phyloP scores from a whole-genome alignment of 2,888 invertebrate genomes.

The Pyrgus malvae region DNA sequence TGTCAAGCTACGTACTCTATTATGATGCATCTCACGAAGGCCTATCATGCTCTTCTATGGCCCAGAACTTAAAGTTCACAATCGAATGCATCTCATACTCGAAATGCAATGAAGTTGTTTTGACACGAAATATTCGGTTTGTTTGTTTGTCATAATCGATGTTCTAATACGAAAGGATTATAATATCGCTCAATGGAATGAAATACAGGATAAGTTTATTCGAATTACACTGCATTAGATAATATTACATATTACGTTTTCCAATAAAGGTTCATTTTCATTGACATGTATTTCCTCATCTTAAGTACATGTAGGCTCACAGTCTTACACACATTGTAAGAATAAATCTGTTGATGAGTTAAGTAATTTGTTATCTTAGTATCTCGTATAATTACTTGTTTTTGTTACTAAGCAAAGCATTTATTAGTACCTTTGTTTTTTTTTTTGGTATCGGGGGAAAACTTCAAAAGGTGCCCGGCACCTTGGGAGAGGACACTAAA shows the following conservation, averaged over 20 bases:
- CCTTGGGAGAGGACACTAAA: no score
- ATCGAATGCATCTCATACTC: not conserved
- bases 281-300: no score
- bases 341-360: no score
- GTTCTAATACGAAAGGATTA: not conserved
- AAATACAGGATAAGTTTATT: not conserved
- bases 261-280: no score
- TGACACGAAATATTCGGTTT: constrained; percentile 35
- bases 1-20: constrained; percentile 39
- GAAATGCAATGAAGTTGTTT: constrained; percentile 24
- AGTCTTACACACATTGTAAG: no score
- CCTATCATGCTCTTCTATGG: constrained; percentile 15
- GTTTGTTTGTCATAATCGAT: constrained; percentile 5
- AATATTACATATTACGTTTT: not conserved
- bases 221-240: not conserved
- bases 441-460: no score
- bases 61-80: not conserved
- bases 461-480: no score
- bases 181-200: not conserved
- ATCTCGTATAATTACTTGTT: no score
- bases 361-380: no score
- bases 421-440: no score
- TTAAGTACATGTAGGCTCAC: no score
- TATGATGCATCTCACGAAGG: constrained; percentile 18
- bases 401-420: no score